A percentile compares a stretch with the other conserved stretches of the same genome.
Evolutionary conservation across 2,888 invertebrate species (phyloP).

Genomic region (Cephus sareptanus): DNA sequence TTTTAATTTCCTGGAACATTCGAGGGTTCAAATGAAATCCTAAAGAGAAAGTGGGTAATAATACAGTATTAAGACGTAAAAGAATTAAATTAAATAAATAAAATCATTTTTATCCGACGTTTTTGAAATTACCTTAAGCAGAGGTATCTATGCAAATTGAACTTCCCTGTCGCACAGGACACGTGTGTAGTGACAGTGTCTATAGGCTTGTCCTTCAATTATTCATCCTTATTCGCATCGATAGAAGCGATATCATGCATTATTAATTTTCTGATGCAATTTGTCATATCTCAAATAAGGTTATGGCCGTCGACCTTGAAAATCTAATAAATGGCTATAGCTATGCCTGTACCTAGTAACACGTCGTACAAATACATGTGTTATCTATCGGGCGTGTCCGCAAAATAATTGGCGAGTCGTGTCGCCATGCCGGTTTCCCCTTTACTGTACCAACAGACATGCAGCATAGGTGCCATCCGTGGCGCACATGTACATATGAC

Average conservation of each 20-base stretch:
- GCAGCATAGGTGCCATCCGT: neutral
- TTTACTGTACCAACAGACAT: conserved; percentile 13
- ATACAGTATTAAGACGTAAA: too few species aligned
- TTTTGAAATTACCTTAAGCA: too few species aligned
- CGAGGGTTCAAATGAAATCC: too few species aligned
- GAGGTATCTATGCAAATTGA: neutral
- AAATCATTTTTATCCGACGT: too few species aligned
- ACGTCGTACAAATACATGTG: neutral
- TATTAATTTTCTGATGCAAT: neutral
- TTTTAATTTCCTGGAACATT: too few species aligned
- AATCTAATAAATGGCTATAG: neutral
- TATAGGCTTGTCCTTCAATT: neutral
- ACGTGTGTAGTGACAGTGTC: neutral
- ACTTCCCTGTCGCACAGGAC: neutral
- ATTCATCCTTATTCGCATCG: neutral
- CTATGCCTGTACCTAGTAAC: neutral
- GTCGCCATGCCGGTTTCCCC: neutral
- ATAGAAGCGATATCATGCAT: neutral
- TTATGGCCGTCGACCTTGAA: neutral
- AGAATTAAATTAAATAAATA: too few species aligned
- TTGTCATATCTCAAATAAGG: neutral
- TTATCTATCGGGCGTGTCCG: neutral
- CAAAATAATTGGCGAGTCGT: conserved; percentile 31
- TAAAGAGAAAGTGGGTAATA: too few species aligned
- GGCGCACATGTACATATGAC: conserved; percentile 23